A percentile compares a stretch with the other conserved stretches of the same genome.
These are phyloP conservation scores for Drosophila carrolli DNA, from an alignment of 1,140 invertebrate genomes.

Conservation along the genomic window DNA sequence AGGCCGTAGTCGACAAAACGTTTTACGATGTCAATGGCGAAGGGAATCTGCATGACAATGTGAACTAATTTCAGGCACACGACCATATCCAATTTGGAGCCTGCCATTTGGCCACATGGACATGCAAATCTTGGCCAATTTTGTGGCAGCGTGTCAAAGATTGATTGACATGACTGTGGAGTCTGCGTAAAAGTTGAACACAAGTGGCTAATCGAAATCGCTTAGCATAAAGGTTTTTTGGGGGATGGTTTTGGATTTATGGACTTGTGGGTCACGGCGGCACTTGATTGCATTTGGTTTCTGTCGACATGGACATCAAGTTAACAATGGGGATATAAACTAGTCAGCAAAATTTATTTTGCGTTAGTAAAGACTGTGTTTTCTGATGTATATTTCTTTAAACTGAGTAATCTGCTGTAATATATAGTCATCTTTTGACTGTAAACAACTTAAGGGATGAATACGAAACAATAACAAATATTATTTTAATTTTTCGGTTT, in stretches of 20 bases:
- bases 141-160: slow-evolving; percentile 24
- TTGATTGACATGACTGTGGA: slow-evolving; percentile 42
- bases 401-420: no score
- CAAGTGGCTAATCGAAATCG: slow-evolving; percentile 43
- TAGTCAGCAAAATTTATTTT: no score
- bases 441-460: no score
- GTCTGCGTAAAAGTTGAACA: slow-evolving; percentile 28
- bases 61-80: slow-evolving; percentile 37
- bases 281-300: slow-evolving; percentile 18
- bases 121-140: slow-evolving; percentile 17
- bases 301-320: not conserved
- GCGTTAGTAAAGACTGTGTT: no score
- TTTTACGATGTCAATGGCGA: slow-evolving; percentile 20
- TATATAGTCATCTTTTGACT: no score
- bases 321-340: no score
- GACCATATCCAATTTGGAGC: not conserved
- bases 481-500: no score
- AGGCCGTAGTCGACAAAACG: slow-evolving; percentile 14
- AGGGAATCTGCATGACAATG: slow-evolving; percentile 47
- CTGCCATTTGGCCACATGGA: not conserved
- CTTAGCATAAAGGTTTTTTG: slow-evolving; percentile 19
- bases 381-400: no score
- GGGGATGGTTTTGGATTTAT: slow-evolving; percentile 24
- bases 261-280: not conserved
- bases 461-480: no score